These are phyloP conservation scores for Pectinophora gossypiella DNA, from an alignment of 1,140 invertebrate genomes.

Conservation along the genomic window DNA sequence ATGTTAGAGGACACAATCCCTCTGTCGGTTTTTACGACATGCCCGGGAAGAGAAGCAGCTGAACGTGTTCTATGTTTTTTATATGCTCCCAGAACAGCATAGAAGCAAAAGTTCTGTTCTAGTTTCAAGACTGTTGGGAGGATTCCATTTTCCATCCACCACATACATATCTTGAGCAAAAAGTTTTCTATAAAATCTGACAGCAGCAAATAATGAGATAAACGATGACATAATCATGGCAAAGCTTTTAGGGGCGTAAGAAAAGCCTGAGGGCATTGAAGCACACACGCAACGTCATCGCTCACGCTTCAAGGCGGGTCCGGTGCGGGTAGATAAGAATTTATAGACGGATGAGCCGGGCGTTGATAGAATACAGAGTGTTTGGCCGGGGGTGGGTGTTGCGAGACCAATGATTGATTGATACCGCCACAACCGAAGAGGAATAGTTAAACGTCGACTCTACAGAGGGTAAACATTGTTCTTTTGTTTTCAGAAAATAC, in stretches of 20 bases:
- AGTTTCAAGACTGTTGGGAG: no score
- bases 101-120: no score
- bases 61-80: no score
- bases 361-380: constrained; percentile 53
- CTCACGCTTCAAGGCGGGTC: constrained; percentile 34
- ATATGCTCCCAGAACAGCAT: no score
- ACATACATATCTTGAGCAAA: background rate
- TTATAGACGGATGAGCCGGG: constrained; percentile 48
- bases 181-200: background rate
- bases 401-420: constrained; percentile 50
- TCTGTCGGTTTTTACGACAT: no score
- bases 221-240: constrained; percentile 30
- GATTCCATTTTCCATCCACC: no score
- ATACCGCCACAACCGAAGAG: constrained; percentile 28
- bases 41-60: no score
- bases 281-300: constrained; percentile 46
- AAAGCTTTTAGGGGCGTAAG: constrained; percentile 20
- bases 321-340: constrained; percentile 52
- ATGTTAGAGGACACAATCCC: no score
- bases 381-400: constrained; percentile 20
- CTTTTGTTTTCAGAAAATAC: constrained; percentile 7
- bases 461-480: constrained; percentile 18
- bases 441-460: constrained; percentile 36
- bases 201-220: constrained; percentile 16
- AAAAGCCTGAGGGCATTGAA: constrained; percentile 30